Evolutionary conservation across 2,113 vertebrate genomes (phyloP), one percentile per base, ranked within the genome.

Genomic region (Illadopsis cleaveri): DNA sequence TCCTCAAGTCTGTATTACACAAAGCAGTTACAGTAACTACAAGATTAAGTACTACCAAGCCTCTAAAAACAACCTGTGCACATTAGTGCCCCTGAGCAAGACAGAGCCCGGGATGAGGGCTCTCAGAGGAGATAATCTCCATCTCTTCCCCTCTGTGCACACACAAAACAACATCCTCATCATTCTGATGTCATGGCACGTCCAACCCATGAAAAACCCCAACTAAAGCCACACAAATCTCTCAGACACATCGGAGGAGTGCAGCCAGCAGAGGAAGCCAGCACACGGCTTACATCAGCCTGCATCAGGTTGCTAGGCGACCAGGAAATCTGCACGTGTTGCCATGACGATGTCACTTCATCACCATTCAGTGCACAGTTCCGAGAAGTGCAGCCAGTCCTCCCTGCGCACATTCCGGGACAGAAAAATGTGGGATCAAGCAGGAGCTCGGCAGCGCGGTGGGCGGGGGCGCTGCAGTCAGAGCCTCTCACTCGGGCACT

Each of bases 281-380:
- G 96, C 97, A 82, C 87, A 64, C 66, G n/a, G 97, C 97, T 98
- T 96, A 98, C 98, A 98, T 98, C 98, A 98, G 97, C 96, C 97
- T 73, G 96, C 98, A 97, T 96, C 86, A 30, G 24, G 98, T 98
- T 98, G 95, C 99, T 96, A 97, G 44, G 98, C 97, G 94, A 99
- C 98, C 94, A 79, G 91, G 95, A 97, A 97, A 98, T 98, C 98
- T 98, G 98, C 98, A 97, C 91, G 78, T 91, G 99, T 99, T 99
- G 98, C 99, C 98, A 99, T 98, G 98, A 98, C 89, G 94, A 99
- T 98, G 92, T 96, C 96, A 96, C 97, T 98, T 98, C 98, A 98
- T 98, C 98, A 80, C 96, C 97, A 98, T 98, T 97, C 97, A 47
- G 96, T 8, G 82, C 95, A 96, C 95, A 68, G 89, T 45, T 56